Conservation (phyloP, 1,140 invertebrate species). For the Aphelenchoides avenae region DNA sequence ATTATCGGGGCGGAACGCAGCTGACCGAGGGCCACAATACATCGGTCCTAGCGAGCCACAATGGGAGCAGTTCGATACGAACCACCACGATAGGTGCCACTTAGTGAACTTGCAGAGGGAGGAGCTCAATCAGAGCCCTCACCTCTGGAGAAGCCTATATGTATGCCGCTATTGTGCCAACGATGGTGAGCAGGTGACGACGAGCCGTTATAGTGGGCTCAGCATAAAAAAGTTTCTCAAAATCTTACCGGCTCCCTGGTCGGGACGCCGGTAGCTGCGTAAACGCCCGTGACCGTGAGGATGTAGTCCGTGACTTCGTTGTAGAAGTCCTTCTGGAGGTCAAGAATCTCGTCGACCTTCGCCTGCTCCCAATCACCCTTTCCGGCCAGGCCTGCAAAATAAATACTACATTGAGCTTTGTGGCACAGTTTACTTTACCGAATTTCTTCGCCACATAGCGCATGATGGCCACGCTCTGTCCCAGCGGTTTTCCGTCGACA, state of each 20-base stretch:
- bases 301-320: slow-evolving; percentile 10
- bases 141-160: too few relatives aligned
- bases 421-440: slow-evolving; percentile 16
- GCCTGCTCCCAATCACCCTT: slow-evolving; percentile 34
- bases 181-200: too few relatives aligned
- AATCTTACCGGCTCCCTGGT: slow-evolving; percentile 12
- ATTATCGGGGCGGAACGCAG: slow-evolving; percentile 1
- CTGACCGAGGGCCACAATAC: background rate
- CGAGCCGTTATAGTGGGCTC: too few relatives aligned
- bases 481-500: slow-evolving; percentile 51
- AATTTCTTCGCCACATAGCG: slow-evolving; percentile 55
- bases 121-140: too few relatives aligned
- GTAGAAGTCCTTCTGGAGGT: slow-evolving; percentile 14
- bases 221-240: too few relatives aligned
- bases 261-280: slow-evolving; percentile 3
- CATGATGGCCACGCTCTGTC: slow-evolving; percentile 46
- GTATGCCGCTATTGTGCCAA: too few relatives aligned
- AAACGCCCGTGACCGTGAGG: too few relatives aligned
- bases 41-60: background rate
- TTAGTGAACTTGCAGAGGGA: too few relatives aligned
- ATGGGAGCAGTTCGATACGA: background rate
- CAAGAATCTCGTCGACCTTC: slow-evolving; percentile 25
- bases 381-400: slow-evolving; percentile 18
- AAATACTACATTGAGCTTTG: background rate
- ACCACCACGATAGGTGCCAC: background rate